These are phyloP conservation scores for Muricea muricata DNA, from an alignment of 92 coral and sea anemone genomes.

Conservation along the genomic window DNA sequence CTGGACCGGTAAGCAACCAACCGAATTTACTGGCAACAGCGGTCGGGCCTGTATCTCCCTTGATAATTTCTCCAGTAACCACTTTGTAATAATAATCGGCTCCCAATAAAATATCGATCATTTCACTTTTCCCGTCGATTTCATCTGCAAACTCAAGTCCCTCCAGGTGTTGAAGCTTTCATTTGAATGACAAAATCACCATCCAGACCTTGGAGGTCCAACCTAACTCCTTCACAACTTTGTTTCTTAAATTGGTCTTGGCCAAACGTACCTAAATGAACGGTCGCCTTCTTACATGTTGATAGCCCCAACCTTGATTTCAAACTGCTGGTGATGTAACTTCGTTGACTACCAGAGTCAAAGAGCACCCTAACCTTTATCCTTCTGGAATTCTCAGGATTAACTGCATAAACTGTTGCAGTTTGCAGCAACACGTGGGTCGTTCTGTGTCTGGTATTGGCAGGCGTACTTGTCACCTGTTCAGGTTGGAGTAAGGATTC, in stretches of 20 bases:
- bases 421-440: constrained; percentile 1
- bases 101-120: constrained; percentile 62
- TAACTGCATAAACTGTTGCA: background rate
- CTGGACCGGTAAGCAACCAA: constrained; percentile 28
- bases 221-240: constrained; percentile 34
- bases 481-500: background rate
- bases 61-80: constrained; percentile 47
- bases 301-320: background rate
- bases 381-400: background rate
- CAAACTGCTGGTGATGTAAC: background rate
- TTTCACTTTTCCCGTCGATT: constrained; percentile 10
- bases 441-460: background rate
- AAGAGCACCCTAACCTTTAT: background rate
- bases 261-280: constrained; percentile 57
- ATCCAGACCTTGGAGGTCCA: constrained; percentile 32
- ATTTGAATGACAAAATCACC: constrained; percentile 8
- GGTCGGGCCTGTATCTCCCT: constrained; percentile 45
- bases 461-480: background rate
- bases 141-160: constrained; percentile 60
- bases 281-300: constrained; percentile 18
- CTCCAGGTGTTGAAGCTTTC: constrained; percentile 31
- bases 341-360: constrained; percentile 8
- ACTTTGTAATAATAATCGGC: constrained; percentile 63
- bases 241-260: constrained; percentile 35
- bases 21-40: constrained; percentile 38